Evolutionary conservation across 1,140 invertebrate species (phyloP), one percentile per base, ranked within the genome.

Genomic region (Antheraea pernyi): DNA sequence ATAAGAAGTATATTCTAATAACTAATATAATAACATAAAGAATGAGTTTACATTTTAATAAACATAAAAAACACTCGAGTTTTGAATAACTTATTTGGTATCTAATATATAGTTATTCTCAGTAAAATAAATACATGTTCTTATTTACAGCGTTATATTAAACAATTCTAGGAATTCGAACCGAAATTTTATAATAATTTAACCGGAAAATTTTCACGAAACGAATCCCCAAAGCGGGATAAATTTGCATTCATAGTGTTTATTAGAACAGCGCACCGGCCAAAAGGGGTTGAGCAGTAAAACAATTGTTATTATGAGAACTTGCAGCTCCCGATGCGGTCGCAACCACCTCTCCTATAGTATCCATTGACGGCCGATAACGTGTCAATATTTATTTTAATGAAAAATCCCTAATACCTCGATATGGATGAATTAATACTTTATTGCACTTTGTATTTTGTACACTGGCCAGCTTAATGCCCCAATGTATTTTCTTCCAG

Each of bases 211-310:
- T 69, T 67, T 71, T 48, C 67, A 65, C 62, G n/a, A 59, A 60
- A 48, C 59, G 30, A 46, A 62, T 48, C 70, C 68, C 68, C 65
- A 65, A n/a, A 63, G 68, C 60, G 62, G 58, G 68, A 70, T 74
- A 80, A 76, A 78, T 80, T 80, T 78, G 72, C 74, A 80, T 82
- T 79, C 72, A 66, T 70, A 72, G 65, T 77, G 74, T 79, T 78
- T 77, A 82, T 80, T 74, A 78, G 70, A 78, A 80, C 68, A 73
- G 74, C 70, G 75, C 69, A 68, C 46, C 46, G 65, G 70, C 69
- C 72, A 70, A 67, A 72, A 71, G 67, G 64, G 70, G 69, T 30
- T 65, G 63, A 71, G 67, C 71, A 73, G 69, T 76, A 66, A 79
- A 79, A 74, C 77, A 77, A 74, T 74, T 68, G 72, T 72, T 71